Evolutionary conservation across 2,113 vertebrate species (phyloP).

Genomic region (Forbesichthys agassizii): DNA sequence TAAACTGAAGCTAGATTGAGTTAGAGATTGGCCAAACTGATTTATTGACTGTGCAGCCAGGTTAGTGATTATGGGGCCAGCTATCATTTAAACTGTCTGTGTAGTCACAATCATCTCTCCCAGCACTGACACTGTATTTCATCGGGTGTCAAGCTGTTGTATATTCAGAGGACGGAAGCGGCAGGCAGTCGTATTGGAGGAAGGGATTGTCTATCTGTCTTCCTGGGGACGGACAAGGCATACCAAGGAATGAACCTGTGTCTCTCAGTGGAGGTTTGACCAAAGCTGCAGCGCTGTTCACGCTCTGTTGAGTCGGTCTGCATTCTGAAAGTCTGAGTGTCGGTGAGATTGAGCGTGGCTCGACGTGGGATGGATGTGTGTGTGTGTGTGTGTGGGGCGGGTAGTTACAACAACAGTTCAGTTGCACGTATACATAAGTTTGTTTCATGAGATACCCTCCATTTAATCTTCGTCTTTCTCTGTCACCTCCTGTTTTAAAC

Average conservation of each 20-base stretch:
- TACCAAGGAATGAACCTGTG: conserved; percentile 42
- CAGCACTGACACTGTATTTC: conserved; percentile 10
- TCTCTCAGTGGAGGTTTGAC: conserved; percentile 52
- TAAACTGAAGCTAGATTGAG: conserved; percentile 18
- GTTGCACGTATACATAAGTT: conserved; percentile 49
- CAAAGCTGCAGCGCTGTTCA: conserved; percentile 49
- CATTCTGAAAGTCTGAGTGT: conserved; percentile 42
- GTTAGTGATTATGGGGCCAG: conserved; percentile 19
- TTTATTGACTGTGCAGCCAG: conserved; percentile 30
- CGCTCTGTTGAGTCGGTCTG: conserved; percentile 55
- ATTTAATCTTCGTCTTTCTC: conserved; percentile 24
- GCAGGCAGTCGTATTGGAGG: conserved; percentile 45
- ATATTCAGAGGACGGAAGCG: conserved; percentile 47
- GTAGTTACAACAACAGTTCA: conserved; percentile 64
- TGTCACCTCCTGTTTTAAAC: conserved; percentile 26
- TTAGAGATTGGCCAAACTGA: conserved; percentile 37
- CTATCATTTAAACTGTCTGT: conserved; percentile 2
- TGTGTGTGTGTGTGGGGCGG: neutral
- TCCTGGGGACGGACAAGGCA: conserved; percentile 31
- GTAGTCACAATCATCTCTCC: conserved; percentile 15
- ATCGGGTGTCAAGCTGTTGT: conserved; percentile 20
- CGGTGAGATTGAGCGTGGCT: conserved; percentile 58
- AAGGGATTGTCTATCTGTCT: conserved; percentile 39
- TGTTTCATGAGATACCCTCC: conserved; percentile 62
- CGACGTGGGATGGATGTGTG: conserved; percentile 14